Evolutionary conservation across 2,113 vertebrate genomes (phyloP), one percentile per base, ranked within the genome.

Genomic region (Gymnocephalus cernua): DNA sequence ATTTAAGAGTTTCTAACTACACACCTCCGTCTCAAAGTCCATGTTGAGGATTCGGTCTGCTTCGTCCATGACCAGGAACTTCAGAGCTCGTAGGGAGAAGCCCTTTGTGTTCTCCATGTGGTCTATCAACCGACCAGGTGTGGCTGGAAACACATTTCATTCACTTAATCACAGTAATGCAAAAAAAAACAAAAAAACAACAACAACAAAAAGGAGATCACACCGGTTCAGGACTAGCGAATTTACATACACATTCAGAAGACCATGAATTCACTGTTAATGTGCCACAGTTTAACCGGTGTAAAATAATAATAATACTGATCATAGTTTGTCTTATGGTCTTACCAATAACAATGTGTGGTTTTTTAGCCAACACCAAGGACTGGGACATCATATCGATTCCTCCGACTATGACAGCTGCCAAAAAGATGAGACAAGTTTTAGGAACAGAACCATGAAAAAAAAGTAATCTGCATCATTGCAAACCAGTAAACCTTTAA

Each of bases 371-470:
- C 88, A 99, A 91, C 32, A 98, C 96, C 92, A 99, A 78, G 29
- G 98, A 96, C n/a, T 99, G 98, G 25, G 98, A 97, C 98, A 99
- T 99, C 16, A 97, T 96, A 76, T 99, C 98, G 82, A 99, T 99
- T 83, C 98, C 98, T 89, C 98, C 98, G 6, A 99, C 98, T 32
- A 99, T 90, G 54, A 99, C 98, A 3, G 96, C 98, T 99, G 93
- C 88, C 90, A 70, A 63, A 93, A 27, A 85, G 88, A 88, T 0
- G 76, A 83, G 70, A 74, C 0, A 3, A 0, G 21, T 58, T 38
- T 77, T 13, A 74, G 47, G 3, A 13, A 23, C 12, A 61, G 15
- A 79, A 25, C 3, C 47, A 41, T 0, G 4, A 44, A 41, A 41
- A 25, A 10, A 44, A 51, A 35, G 9, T 41, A 0, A 35, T 13